phyloP scores from a whole-genome alignment of 2,797 vertebrate genomes.

The Hephaestus fuliginosus region DNA sequence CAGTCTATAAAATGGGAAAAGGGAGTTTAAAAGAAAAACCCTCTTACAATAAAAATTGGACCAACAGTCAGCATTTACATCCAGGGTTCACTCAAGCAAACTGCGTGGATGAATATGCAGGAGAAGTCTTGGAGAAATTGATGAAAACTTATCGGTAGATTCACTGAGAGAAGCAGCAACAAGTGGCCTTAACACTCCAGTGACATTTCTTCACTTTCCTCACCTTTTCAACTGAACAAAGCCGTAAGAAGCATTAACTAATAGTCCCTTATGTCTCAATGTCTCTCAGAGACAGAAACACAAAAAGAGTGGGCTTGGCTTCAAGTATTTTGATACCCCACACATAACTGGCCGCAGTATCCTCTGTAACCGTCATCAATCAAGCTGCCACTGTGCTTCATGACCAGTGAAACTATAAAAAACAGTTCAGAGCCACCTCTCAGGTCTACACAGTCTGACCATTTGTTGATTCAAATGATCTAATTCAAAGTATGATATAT shows the following conservation, averaged over 20 bases:
- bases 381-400: background rate
- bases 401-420: background rate
- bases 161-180: background rate
- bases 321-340: background rate
- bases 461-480: background rate
- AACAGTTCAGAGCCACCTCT: background rate
- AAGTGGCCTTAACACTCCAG: background rate
- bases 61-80: background rate
- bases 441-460: background rate
- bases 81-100: background rate
- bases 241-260: background rate
- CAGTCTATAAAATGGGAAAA: background rate
- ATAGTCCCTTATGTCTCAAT: background rate
- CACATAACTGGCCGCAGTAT: background rate
- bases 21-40: background rate
- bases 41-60: background rate
- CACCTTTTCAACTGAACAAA: too few species aligned
- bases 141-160: background rate
- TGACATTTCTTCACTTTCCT: too few species aligned
- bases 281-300: background rate
- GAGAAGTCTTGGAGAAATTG: too few species aligned
- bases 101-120: background rate
- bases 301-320: background rate
- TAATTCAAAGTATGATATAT: too few species aligned
- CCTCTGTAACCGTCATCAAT: background rate